Evolutionary conservation across 2,113 vertebrate species (phyloP), one percentile per base, ranked within the genome.

Genomic region (Maccullochella peelii): DNA sequence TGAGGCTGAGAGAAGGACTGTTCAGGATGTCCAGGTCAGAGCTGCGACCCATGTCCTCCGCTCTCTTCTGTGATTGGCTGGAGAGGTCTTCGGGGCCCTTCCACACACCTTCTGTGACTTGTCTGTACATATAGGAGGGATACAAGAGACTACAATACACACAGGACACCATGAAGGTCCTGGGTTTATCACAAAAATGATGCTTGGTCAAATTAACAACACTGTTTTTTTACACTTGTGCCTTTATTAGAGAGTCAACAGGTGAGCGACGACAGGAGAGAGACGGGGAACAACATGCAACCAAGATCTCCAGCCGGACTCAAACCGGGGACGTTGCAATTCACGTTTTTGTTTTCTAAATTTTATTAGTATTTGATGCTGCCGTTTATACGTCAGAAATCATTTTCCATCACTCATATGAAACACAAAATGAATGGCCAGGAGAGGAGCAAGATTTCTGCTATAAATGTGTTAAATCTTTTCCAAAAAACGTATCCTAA

Each of bases 31-130:
- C 97, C 61, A 99, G 92, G 49, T 98, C 97, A 14, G 97, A 88
- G 88, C 86, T 93, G 81, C 96, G 97, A 82, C 92, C 86, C 83
- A 95, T 94, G 63, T 98, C 97, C 0, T 96, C 94, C 9, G 93
- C 83, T 62, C 96, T 95, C 92, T 97, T 99, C 73, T 95, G 95
- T 16, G 95, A 94, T 62, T 97, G 96, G 92, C 73, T 94, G 77
- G 96, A 86, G 55, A 96, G 93, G 90, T 94, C 97, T 67, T 96
- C 93, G 0, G 96, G 95, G 5, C 96, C 89, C 58, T 95, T 97
- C 97, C 97, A 97, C 57, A 95, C 88, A 0, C 97, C 97, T 79
- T 98, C 97, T 0, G 97, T 96, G 87, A 97, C 95, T 94, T 97
- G 97, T 93, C 98, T 99, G 95, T 38, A 85, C 65, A 81, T 47